Conservation (phyloP, 1,140 invertebrate species). For the Helicoverpa armigera region DNA sequence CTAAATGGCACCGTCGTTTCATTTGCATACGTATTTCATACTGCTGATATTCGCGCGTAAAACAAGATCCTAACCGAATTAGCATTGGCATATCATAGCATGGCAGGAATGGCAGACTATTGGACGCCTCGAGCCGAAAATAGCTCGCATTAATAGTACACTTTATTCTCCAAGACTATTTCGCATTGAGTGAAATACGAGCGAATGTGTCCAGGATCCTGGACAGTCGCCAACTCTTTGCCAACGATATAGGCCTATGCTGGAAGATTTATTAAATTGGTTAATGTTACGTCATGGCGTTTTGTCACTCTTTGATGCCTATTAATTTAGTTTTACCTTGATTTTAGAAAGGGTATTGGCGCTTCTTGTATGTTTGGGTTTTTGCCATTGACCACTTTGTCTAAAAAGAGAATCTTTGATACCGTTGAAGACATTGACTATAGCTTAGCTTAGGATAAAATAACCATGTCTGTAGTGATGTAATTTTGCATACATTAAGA, state of each 20-base stretch:
- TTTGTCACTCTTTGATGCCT: slow-evolving; percentile 10
- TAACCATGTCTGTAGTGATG: not conserved
- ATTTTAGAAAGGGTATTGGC: not conserved
- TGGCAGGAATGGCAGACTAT: slow-evolving; percentile 66
- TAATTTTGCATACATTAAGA: not conserved
- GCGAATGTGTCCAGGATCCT: slow-evolving; percentile 61
- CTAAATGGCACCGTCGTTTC: slow-evolving; percentile 6
- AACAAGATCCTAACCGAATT: slow-evolving; percentile 38
- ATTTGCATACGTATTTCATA: slow-evolving; percentile 9
- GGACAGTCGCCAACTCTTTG: slow-evolving; percentile 68
- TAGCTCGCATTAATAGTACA: slow-evolving; percentile 76
- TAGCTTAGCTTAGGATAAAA: too few species aligned
- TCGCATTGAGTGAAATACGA: slow-evolving; percentile 79
- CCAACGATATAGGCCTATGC: slow-evolving; percentile 57
- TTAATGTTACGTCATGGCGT: slow-evolving; percentile 27
- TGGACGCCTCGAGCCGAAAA: slow-evolving; percentile 72
- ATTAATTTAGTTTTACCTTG: slow-evolving; percentile 2
- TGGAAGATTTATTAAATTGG: slow-evolving; percentile 55
- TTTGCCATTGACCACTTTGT: too few species aligned
- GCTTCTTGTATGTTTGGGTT: not conserved
- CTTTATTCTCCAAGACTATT: slow-evolving; percentile 77
- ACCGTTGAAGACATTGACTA: too few species aligned
- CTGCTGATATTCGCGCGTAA: not conserved
- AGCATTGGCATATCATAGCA: slow-evolving; percentile 43
- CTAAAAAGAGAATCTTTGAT: too few species aligned